Evolutionary conservation across 2,888 invertebrate genomes (phyloP).

Genomic region (Acanthosepion lycidas): DNA sequence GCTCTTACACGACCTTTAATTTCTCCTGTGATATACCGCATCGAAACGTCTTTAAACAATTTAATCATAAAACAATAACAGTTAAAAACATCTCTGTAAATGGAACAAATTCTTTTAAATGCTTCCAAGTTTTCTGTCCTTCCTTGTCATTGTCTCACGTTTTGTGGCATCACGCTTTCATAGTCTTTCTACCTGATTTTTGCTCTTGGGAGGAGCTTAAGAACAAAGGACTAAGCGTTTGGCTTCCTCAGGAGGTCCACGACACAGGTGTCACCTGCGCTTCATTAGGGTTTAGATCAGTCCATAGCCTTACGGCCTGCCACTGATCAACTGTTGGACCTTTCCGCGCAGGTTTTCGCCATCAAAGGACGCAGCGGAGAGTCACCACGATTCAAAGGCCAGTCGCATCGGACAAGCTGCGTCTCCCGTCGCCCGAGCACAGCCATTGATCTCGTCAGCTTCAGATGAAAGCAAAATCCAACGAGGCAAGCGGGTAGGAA

Average conservation of each 20-base stretch:
- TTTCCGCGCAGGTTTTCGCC: not conserved
- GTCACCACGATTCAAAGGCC: not conserved
- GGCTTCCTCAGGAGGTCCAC: not conserved
- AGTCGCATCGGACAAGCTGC: slow-evolving; percentile 11
- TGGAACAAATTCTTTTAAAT: not conserved
- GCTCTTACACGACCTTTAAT: too few relatives aligned
- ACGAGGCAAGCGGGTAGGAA: slow-evolving; percentile 33
- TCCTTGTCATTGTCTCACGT: not conserved
- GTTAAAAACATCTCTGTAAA: not conserved
- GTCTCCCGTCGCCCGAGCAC: slow-evolving; percentile 3
- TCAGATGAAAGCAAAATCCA: not conserved
- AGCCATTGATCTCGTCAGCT: not conserved
- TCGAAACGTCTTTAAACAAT: not conserved
- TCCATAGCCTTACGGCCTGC: not conserved
- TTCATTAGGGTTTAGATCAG: slow-evolving; percentile 33
- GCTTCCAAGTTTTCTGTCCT: not conserved
- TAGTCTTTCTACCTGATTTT: not conserved
- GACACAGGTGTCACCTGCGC: slow-evolving; percentile 33
- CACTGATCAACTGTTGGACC: slow-evolving; percentile 21
- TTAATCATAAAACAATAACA: not conserved
- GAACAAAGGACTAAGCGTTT: not conserved
- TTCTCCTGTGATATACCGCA: too few relatives aligned
- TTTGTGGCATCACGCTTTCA: not conserved
- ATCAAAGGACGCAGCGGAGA: slow-evolving; percentile 22
- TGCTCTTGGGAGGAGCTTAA: not conserved